Evolutionary conservation across 2,113 vertebrate genomes (phyloP).

Genomic region (Myrmecophaga tridactyla): DNA sequence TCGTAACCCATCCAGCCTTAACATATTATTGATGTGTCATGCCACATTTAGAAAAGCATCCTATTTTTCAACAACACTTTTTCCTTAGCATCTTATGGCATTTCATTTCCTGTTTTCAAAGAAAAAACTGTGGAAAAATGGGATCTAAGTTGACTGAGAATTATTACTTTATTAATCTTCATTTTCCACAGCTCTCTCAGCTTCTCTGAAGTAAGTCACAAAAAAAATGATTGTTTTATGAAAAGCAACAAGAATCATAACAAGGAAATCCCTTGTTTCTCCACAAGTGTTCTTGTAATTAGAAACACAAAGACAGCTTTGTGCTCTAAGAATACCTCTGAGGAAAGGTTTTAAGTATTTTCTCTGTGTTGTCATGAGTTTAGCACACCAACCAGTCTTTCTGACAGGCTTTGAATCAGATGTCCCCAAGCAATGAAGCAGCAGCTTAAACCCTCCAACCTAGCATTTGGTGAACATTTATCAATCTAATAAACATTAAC

Average conservation of each 20-base stretch:
- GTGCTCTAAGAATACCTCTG: background rate
- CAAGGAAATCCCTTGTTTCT: background rate
- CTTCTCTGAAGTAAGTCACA: background rate
- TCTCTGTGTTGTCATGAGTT: background rate
- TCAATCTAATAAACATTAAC: background rate
- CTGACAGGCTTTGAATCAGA: background rate
- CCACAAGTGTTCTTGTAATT: background rate
- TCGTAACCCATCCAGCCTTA: background rate
- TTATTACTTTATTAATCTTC: background rate
- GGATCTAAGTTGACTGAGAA: background rate
- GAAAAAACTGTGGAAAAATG: background rate
- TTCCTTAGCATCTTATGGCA: background rate
- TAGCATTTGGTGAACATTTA: background rate
- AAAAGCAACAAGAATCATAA: conserved; percentile 5
- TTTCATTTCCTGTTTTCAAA: background rate
- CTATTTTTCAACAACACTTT: background rate
- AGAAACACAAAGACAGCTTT: background rate
- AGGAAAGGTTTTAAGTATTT: background rate
- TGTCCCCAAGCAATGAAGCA: background rate
- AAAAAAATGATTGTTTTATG: conserved; percentile 4
- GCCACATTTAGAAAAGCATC: background rate
- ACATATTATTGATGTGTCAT: background rate
- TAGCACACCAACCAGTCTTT: background rate
- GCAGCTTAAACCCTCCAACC: background rate
- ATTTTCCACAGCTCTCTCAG: background rate